Percentiles rank a stretch among this genome's conserved stretches.
Conservation (phyloP, 2,888 invertebrate genomes). For the Tetranychus truncatus region DNA sequence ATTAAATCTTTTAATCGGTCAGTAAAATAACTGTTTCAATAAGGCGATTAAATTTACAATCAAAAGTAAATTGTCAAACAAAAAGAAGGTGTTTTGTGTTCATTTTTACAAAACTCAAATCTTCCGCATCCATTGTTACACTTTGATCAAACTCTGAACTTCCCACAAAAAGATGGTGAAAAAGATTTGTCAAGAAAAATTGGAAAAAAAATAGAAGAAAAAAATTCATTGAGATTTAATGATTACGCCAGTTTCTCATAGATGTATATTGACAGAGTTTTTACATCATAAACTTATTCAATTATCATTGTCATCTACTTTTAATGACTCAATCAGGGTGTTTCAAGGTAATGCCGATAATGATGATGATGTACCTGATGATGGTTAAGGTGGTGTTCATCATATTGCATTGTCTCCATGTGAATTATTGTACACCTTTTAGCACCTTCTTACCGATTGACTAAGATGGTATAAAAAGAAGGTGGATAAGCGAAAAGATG, state of each 20-base stretch:
- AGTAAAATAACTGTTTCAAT: too few relatives aligned
- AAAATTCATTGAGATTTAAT: too few relatives aligned
- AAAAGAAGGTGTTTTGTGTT: too few relatives aligned
- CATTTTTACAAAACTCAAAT: too few relatives aligned
- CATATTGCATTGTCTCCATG: neutral
- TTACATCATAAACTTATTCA: neutral
- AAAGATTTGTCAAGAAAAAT: neutral
- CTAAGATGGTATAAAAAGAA: neutral
- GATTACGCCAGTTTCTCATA: neutral
- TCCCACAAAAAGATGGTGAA: too few relatives aligned
- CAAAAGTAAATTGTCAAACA: too few relatives aligned
- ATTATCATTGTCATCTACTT: neutral
- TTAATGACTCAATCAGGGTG: neutral
- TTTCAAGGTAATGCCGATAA: neutral
- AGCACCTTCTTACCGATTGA: neutral
- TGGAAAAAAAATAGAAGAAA: neutral
- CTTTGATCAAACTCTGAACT: too few relatives aligned
- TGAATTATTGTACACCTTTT: neutral
- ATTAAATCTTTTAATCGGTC: too few relatives aligned
- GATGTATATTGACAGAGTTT: neutral
- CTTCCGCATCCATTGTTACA: too few relatives aligned
- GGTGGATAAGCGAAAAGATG: neutral
- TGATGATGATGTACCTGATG: neutral
- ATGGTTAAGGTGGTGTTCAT: neutral
- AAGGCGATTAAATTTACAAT: too few relatives aligned